phyloP scores from a whole-genome alignment of 1,140 invertebrate genomes.

The Drosophila suzukii region DNA sequence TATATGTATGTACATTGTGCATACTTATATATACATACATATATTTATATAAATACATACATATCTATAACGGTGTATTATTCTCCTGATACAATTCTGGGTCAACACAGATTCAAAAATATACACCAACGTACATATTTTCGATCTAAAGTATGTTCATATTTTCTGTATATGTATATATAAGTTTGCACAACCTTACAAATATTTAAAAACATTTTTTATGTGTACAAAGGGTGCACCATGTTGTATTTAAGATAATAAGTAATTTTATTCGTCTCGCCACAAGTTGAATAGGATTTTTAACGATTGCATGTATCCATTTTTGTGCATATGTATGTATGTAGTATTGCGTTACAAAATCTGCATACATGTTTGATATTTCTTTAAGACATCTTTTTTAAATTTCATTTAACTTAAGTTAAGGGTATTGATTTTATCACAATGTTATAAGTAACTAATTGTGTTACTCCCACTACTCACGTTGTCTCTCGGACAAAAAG shows the following conservation, averaged over 20 bases:
- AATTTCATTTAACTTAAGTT: too few relatives aligned
- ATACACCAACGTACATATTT: slow-evolving; percentile 11
- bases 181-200: not conserved
- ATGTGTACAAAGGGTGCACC: not conserved
- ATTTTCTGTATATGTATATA: not conserved
- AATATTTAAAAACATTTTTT: slow-evolving; percentile 1
- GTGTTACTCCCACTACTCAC: not conserved
- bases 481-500: not conserved
- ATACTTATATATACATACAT: slow-evolving; percentile 4
- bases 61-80: slow-evolving; percentile 2
- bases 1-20: slow-evolving; percentile 3
- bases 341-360: not conserved
- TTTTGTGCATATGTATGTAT: not conserved
- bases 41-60: slow-evolving; percentile 12
- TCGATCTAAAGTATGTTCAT: slow-evolving; percentile 9
- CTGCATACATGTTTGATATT: not conserved
- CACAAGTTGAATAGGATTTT: not conserved
- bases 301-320: not conserved
- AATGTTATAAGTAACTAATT: not conserved
- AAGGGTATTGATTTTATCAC: not conserved
- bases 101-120: slow-evolving; percentile 27
- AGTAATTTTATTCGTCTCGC: not conserved
- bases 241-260: slow-evolving; percentile 14
- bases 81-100: slow-evolving; percentile 13
- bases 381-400: too few relatives aligned